Evolutionary conservation across 2,797 vertebrate genomes (phyloP).

Genomic region (Neosilurus hyrtlii): DNA sequence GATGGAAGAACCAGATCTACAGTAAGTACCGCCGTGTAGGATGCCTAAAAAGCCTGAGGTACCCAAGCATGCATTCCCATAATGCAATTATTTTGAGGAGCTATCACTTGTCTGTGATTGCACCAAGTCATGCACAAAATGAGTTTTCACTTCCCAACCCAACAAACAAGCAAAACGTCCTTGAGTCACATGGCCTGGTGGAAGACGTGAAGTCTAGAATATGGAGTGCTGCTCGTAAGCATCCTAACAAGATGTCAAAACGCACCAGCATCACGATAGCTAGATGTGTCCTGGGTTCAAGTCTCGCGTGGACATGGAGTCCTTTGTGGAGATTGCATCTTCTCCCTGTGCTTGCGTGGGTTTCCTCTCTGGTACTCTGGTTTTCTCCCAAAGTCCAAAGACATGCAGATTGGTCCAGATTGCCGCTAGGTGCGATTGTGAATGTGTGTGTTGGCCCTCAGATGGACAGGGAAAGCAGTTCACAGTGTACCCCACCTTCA

Average conservation of each 20-base stretch:
- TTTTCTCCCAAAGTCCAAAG: too few species aligned
- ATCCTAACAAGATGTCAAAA: constrained; percentile 12
- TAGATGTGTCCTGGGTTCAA: too few species aligned
- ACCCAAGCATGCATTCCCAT: constrained; percentile 1
- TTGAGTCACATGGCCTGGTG: constrained; percentile 26
- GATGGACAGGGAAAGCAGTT: too few species aligned
- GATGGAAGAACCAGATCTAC: background rate
- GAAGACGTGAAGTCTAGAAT: background rate
- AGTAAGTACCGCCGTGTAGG: background rate
- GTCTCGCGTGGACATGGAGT: too few species aligned
- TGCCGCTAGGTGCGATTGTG: too few species aligned
- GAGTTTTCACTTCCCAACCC: constrained; percentile 35
- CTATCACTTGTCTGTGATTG: constrained; percentile 15
- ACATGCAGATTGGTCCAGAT: too few species aligned
- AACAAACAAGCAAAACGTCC: constrained; percentile 14
- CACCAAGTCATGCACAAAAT: constrained; percentile 46
- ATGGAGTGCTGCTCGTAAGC: constrained; percentile 5
- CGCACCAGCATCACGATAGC: background rate
- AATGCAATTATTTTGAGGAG: constrained; percentile 13
- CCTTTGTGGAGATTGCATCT: too few species aligned
- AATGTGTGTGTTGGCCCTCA: too few species aligned
- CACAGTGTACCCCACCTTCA: too few species aligned
- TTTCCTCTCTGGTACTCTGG: too few species aligned
- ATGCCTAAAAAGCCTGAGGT: constrained; percentile 4
- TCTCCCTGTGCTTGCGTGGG: too few species aligned